Conservation (phyloP, 2,888 invertebrate species). For the Ametastegia equiseti region DNA sequence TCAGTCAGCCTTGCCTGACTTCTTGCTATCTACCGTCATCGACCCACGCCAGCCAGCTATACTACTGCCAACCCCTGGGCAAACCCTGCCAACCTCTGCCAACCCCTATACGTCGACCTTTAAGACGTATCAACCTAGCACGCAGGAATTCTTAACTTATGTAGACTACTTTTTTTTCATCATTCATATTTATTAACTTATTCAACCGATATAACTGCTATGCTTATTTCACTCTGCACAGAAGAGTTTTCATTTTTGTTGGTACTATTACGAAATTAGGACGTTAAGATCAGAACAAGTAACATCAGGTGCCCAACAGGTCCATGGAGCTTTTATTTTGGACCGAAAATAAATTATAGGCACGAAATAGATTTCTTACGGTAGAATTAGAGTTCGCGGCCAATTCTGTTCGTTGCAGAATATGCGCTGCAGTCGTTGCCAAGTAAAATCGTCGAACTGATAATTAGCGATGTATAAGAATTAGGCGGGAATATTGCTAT, state of each 20-base stretch:
- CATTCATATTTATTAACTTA: no score
- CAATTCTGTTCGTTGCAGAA: not conserved
- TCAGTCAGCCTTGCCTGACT: conserved; percentile 41
- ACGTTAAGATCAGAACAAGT: not conserved
- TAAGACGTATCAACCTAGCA: conserved; percentile 27
- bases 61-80: conserved; percentile 36
- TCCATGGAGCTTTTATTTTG: not conserved
- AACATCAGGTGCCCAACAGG: not conserved
- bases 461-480: not conserved
- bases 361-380: not conserved
- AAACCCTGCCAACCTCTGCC: conserved; percentile 38
- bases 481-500: not conserved
- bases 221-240: not conserved
- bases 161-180: not conserved
- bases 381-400: not conserved
- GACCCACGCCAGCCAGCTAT: conserved; percentile 29
- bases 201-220: not conserved
- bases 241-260: not conserved
- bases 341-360: not conserved
- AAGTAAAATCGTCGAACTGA: not conserved
- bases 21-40: conserved; percentile 35
- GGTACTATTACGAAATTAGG: not conserved
- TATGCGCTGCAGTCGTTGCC: not conserved
- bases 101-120: conserved; percentile 33
- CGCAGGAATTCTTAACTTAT: conserved; percentile 4